phyloP scores from a whole-genome alignment of 2,113 vertebrate species.

The Brachyistius frenatus region DNA sequence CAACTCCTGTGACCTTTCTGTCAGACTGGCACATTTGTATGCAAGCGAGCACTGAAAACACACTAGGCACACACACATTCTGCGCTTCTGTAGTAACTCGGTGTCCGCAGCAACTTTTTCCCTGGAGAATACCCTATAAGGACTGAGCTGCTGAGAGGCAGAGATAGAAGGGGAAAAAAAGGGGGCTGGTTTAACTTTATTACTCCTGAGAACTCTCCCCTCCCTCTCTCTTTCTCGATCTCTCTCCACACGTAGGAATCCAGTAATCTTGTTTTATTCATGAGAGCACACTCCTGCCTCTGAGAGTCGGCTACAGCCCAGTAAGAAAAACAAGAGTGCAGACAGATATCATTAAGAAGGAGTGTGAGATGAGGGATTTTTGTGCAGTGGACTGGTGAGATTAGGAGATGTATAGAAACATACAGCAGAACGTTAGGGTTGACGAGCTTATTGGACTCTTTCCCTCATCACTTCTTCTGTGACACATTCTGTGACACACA shows the following conservation, averaged over 20 bases:
- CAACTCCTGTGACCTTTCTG: slow-evolving; percentile 17
- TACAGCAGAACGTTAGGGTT: background rate
- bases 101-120: slow-evolving; percentile 12
- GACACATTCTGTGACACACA: background rate
- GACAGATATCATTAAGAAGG: slow-evolving; percentile 6
- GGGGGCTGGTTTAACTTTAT: slow-evolving; percentile 49
- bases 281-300: slow-evolving; percentile 66
- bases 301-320: slow-evolving; percentile 31
- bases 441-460: slow-evolving; percentile 21
- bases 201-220: slow-evolving; percentile 48
- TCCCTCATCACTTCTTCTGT: slow-evolving; percentile 1
- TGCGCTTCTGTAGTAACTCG: background rate
- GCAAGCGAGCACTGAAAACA: slow-evolving; percentile 21
- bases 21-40: slow-evolving; percentile 17
- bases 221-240: background rate
- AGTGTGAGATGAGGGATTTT: slow-evolving; percentile 7
- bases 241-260: slow-evolving; percentile 47
- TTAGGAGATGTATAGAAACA: background rate
- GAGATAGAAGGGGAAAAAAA: slow-evolving; percentile 9
- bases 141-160: slow-evolving; percentile 27
- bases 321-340: slow-evolving; percentile 22
- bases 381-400: slow-evolving; percentile 1
- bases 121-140: slow-evolving; percentile 72
- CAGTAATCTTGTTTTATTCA: slow-evolving; percentile 81
- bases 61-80: slow-evolving; percentile 17